Evolutionary conservation across 1,140 invertebrate species (phyloP).

Genomic region (Brevipalpus yothersi): DNA sequence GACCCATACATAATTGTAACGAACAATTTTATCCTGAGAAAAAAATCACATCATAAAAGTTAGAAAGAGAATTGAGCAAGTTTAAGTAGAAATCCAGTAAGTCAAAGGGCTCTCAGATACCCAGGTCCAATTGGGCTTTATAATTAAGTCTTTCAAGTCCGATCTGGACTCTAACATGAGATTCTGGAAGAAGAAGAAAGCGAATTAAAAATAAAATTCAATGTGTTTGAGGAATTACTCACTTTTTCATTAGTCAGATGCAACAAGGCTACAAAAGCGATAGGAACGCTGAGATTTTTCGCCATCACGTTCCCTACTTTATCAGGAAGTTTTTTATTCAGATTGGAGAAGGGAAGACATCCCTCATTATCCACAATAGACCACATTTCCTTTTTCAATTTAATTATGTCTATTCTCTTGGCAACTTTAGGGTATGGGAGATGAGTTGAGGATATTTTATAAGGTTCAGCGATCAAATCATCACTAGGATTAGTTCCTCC

Average conservation of each 20-base stretch:
- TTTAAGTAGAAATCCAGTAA: slow-evolving; percentile 5
- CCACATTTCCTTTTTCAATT: slow-evolving; percentile 44
- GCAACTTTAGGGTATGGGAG: slow-evolving; percentile 45
- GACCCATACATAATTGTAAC: slow-evolving; percentile 90
- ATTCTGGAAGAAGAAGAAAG: neutral
- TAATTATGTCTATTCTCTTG: slow-evolving; percentile 52
- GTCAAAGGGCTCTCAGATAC: too few species aligned
- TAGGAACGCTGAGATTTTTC: slow-evolving; percentile 41
- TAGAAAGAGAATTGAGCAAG: slow-evolving; percentile 8
- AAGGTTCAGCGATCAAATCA: slow-evolving; percentile 30
- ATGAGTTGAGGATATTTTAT: slow-evolving; percentile 33
- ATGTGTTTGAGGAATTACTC: neutral
- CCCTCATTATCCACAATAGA: slow-evolving; percentile 16
- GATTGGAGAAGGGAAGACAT: slow-evolving; percentile 20
- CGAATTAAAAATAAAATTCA: neutral
- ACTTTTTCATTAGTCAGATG: slow-evolving; percentile 51
- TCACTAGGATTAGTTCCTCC: slow-evolving; percentile 10
- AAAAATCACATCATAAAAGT: slow-evolving; percentile 5
- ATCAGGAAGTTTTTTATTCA: slow-evolving; percentile 32
- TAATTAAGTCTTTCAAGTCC: neutral
- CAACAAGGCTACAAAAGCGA: slow-evolving; percentile 45
- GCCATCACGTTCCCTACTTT: slow-evolving; percentile 31
- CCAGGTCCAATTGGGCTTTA: too few species aligned
- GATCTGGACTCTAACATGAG: neutral
- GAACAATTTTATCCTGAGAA: slow-evolving; percentile 59